Percentiles rank a stretch among this genome's conserved stretches.
phyloP scores from a whole-genome alignment of 1,140 invertebrate species.

The Cyphomyrmex costatus region DNA sequence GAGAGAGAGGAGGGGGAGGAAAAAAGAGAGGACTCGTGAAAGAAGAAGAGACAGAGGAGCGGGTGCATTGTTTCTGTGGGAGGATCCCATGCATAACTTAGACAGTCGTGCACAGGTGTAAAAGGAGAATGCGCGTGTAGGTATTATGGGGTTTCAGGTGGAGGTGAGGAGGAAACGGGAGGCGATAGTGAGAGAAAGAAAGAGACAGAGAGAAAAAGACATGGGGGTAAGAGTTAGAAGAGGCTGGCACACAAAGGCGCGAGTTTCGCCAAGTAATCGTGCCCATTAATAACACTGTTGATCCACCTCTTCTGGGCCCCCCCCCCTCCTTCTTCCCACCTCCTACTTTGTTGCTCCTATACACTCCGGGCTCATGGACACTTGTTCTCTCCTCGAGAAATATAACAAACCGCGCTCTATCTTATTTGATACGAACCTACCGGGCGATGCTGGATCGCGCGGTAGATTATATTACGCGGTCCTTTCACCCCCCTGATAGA shows the following conservation, averaged over 20 bases:
- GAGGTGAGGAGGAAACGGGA: slow-evolving; percentile 54
- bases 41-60: slow-evolving; percentile 62
- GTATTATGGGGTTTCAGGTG: slow-evolving; percentile 74
- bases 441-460: slow-evolving; percentile 39
- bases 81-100: slow-evolving; percentile 86
- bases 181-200: slow-evolving; percentile 22
- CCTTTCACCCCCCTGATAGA: background rate
- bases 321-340: slow-evolving; percentile 5
- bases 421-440: slow-evolving; percentile 55
- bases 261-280: slow-evolving; percentile 85
- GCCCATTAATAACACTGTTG: slow-evolving; percentile 83
- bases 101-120: slow-evolving; percentile 84
- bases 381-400: slow-evolving; percentile 56
- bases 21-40: slow-evolving; percentile 9
- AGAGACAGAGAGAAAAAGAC: background rate
- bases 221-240: slow-evolving; percentile 55
- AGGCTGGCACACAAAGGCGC: slow-evolving; percentile 78
- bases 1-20: background rate
- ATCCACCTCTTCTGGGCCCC: slow-evolving; percentile 75
- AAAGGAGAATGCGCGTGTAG: slow-evolving; percentile 81
- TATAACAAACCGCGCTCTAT: slow-evolving; percentile 59
- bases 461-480: slow-evolving; percentile 49
- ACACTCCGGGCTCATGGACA: slow-evolving; percentile 43
- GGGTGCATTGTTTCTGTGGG: slow-evolving; percentile 86
- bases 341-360: slow-evolving; percentile 35